phyloP scores from a whole-genome alignment of 2,797 vertebrate genomes.

The Hippocampus kuda region DNA sequence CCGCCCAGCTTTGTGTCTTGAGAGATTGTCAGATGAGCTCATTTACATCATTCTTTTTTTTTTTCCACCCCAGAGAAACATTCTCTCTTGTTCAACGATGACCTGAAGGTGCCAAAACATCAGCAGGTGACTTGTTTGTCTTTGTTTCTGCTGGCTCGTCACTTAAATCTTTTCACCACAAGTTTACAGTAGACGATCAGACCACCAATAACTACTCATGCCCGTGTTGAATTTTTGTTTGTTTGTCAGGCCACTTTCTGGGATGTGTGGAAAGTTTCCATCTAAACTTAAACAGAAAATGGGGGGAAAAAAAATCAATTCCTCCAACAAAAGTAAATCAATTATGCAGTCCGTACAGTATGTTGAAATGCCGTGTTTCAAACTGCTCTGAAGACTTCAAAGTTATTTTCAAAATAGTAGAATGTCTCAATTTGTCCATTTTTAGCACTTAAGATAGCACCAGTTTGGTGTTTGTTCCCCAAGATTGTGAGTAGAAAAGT shows the following conservation, averaged over 20 bases:
- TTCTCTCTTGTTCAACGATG: slow-evolving; percentile 40
- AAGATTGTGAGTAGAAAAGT: too few relatives aligned
- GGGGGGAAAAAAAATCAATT: background rate
- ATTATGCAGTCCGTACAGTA: too few relatives aligned
- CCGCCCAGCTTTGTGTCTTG: background rate
- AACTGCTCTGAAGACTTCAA: too few relatives aligned
- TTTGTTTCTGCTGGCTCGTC: background rate
- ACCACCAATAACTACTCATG: background rate
- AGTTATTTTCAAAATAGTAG: too few relatives aligned
- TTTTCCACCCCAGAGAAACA: slow-evolving; percentile 47
- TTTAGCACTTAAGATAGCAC: too few relatives aligned
- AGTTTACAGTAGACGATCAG: too few relatives aligned
- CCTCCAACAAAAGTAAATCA: background rate
- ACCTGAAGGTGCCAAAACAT: slow-evolving; percentile 36
- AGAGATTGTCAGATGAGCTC: background rate
- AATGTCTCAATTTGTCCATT: too few relatives aligned
- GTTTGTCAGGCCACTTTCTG: background rate
- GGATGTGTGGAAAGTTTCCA: background rate
- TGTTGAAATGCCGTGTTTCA: too few relatives aligned
- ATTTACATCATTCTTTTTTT: slow-evolving; percentile 5
- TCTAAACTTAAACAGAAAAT: background rate
- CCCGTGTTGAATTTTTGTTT: background rate
- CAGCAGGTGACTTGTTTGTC: slow-evolving; percentile 44
- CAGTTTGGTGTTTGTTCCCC: too few relatives aligned
- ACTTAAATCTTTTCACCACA: too few relatives aligned